Evolutionary conservation across 2,888 invertebrate species (phyloP).

Genomic region (Noctuana brunneofusca): DNA sequence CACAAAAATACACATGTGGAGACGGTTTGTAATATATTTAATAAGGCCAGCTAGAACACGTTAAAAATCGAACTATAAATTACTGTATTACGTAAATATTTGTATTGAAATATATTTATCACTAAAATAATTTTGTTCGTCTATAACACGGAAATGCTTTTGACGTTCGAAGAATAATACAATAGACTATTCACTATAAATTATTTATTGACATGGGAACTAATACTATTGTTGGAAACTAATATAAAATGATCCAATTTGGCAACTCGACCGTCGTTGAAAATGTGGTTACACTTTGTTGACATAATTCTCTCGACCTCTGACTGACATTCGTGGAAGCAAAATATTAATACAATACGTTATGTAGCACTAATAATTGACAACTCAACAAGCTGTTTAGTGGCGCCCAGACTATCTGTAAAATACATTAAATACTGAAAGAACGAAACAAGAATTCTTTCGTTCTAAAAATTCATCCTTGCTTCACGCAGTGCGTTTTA

Average conservation of each 20-base stretch:
- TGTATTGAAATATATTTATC: neutral
- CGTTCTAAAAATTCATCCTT: too few species aligned
- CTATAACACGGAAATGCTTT: conserved; percentile 11
- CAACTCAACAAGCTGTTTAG: too few species aligned
- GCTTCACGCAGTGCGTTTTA: neutral
- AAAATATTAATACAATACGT: too few species aligned
- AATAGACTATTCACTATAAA: conserved; percentile 16
- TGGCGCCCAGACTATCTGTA: too few species aligned
- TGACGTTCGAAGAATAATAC: neutral
- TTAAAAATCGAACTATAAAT: too few species aligned
- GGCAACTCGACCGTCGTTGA: neutral
- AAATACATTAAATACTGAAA: too few species aligned
- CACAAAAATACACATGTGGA: too few species aligned
- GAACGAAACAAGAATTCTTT: too few species aligned
- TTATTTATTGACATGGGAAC: neutral
- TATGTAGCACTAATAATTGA: too few species aligned
- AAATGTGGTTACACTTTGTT: conserved; percentile 1
- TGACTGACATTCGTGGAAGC: neutral
- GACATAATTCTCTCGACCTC: neutral
- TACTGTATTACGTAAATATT: too few species aligned
- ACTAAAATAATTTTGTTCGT: neutral
- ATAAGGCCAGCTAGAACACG: too few species aligned
- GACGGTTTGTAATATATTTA: too few species aligned
- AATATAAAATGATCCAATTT: conserved; percentile 17
- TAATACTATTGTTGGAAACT: conserved; percentile 6